Conservation (phyloP, 2,888 invertebrate species). For the Polydrusus tereticollis region DNA sequence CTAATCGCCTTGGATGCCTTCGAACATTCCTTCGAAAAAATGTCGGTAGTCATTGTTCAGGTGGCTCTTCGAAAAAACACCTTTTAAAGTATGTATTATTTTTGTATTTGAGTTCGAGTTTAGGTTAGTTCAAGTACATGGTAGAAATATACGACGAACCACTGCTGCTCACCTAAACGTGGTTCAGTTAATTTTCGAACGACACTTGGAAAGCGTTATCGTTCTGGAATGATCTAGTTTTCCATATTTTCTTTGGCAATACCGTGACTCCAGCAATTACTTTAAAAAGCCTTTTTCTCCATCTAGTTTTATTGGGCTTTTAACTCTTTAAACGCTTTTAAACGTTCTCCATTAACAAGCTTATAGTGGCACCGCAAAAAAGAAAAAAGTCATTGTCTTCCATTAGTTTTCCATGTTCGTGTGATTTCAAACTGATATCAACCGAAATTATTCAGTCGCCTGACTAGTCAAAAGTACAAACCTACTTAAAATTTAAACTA, state of each 20-base stretch:
- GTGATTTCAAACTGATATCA: background rate
- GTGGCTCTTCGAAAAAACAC: too few species aligned
- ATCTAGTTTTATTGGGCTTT: background rate
- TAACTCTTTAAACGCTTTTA: background rate
- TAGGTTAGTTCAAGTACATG: too few species aligned
- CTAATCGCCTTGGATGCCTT: constrained; percentile 25
- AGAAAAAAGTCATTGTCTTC: background rate
- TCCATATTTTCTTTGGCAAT: background rate
- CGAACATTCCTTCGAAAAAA: constrained; percentile 2
- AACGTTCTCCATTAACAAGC: background rate
- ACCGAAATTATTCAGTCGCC: background rate
- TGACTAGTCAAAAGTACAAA: too few species aligned
- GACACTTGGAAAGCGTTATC: background rate
- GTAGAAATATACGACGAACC: too few species aligned
- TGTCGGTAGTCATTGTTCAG: too few species aligned
- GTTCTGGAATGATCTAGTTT: background rate
- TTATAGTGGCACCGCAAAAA: background rate
- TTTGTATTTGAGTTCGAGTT: too few species aligned
- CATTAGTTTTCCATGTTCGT: background rate
- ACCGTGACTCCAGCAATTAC: background rate
- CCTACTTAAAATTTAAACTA: too few species aligned
- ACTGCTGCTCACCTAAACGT: too few species aligned
- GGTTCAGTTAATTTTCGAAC: background rate
- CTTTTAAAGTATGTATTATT: too few species aligned
- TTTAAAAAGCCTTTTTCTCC: background rate